Conservation (phyloP, 2,888 invertebrate genomes). For the Vesta saturnalis region DNA sequence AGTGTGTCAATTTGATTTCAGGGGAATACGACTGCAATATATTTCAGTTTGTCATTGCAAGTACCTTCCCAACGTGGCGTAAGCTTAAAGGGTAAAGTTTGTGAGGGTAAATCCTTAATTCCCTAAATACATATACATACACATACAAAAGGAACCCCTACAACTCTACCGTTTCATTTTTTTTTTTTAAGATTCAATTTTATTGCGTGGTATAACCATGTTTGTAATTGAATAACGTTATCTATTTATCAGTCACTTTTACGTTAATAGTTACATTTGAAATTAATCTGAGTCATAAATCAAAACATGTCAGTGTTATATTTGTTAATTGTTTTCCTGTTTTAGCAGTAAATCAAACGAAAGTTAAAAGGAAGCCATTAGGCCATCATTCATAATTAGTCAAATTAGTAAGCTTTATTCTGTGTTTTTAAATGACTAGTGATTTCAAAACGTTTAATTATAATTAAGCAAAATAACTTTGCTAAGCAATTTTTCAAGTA, state of each 20-base stretch:
- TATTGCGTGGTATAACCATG: not conserved
- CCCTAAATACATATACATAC: not conserved
- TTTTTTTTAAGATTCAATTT: not conserved
- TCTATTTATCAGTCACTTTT: not conserved
- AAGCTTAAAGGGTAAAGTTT: conserved; percentile 47
- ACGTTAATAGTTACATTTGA: not conserved
- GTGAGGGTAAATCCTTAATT: conserved; percentile 29
- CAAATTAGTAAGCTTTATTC: no score
- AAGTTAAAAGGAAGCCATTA: not conserved
- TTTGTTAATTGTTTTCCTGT: not conserved
- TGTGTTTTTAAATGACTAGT: no score
- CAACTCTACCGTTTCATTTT: not conserved
- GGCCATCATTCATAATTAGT: not conserved
- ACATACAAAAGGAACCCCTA: no score
- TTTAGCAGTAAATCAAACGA: not conserved
- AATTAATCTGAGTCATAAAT: not conserved
- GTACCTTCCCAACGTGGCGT: conserved; percentile 44
- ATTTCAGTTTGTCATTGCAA: conserved; percentile 49
- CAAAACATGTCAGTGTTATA: not conserved
- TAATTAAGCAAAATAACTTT: no score
- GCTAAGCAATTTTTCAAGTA: no score
- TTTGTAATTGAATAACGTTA: not conserved
- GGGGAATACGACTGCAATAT: conserved; percentile 42
- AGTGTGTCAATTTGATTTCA: conserved; percentile 43
- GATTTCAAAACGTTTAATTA: no score